Base-by-base conservation (phyloP, 2,797 vertebrate genomes). In the Knipowitschia caucasica region DNA sequence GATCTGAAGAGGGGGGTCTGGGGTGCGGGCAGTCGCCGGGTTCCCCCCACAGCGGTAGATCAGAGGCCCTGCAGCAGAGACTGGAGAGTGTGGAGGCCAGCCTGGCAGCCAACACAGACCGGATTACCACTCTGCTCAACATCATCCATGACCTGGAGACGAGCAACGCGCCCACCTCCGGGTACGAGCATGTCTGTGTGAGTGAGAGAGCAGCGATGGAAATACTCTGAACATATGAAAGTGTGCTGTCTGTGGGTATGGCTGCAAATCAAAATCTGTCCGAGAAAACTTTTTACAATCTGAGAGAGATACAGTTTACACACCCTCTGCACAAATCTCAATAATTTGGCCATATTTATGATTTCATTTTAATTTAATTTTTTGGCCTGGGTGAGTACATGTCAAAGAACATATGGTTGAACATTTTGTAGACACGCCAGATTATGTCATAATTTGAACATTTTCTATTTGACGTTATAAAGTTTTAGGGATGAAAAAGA, bases 131-230 rank as follows among this genome's bases (percentile, higher is more conserved):
- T 67, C 91, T 98, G 71, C 82, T 98, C 77, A 94, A 97, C 88
- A 93, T 97, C 83, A 98, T 98, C 85, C 93, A 97, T 82, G 94
- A 98, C 86, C 81, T 98, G 88, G 96, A 98, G 90, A 94, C 86
- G 67, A 91, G 91, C 78, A 90, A 91, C 55, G 91, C 91, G 57
- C 91, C 94, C 69, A 93, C 86, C 62, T 91, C 90, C 79, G 90
- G 94, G 96, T 98, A 92, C 86, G 87, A 74, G 20, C 54, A 4
- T n/a, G 30, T 36, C 40, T 45, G 5, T 45, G 20, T 40, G 12
- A 21, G 26, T 9, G 23, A 15, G n/a, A 38, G 12, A 20, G 44
- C 15, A 10, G 44, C 9, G 12, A 18, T 29, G 43, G 17, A n/a
- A n/a, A 21, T 21, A 25, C 40, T 24, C 11, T 23, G 38, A 5